Conservation (phyloP, 2,888 invertebrate species). For the Trissolcus brochymenae region DNA sequence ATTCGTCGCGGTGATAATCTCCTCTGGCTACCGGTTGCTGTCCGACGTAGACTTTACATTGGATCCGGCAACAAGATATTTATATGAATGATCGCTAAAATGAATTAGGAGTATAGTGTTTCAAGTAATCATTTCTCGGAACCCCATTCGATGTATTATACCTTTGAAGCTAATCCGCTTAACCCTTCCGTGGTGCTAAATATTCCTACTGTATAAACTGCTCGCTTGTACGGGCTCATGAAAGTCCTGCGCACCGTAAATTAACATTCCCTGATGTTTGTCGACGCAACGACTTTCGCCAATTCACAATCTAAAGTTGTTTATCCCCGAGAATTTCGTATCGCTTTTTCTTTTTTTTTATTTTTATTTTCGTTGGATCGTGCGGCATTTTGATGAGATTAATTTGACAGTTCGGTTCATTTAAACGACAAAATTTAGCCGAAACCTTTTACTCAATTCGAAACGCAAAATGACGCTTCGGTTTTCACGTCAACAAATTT, state of each 20-base stretch:
- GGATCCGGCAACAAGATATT: conserved; percentile 64
- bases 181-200: conserved; percentile 28
- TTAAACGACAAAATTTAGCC: neutral
- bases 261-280: conserved; percentile 32
- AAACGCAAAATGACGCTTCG: neutral
- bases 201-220: conserved; percentile 26
- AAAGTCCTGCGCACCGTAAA: conserved; percentile 23
- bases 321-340: neutral
- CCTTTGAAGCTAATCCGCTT: conserved; percentile 31
- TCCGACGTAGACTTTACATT: conserved; percentile 14
- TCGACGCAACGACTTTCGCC: conserved; percentile 31
- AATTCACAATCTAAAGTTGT: conserved; percentile 30
- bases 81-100: conserved; percentile 45
- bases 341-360: neutral
- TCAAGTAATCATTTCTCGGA: conserved; percentile 44
- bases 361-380: neutral
- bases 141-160: conserved; percentile 26
- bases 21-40: conserved; percentile 71
- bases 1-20: conserved; percentile 74
- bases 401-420: neutral
- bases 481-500: conserved; percentile 17
- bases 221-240: conserved; percentile 22
- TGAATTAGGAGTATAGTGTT: conserved; percentile 44
- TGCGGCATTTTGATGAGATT: neutral
- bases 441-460: neutral